Evolutionary conservation across 2,113 vertebrate genomes (phyloP).

Genomic region (Condylura cristata): DNA sequence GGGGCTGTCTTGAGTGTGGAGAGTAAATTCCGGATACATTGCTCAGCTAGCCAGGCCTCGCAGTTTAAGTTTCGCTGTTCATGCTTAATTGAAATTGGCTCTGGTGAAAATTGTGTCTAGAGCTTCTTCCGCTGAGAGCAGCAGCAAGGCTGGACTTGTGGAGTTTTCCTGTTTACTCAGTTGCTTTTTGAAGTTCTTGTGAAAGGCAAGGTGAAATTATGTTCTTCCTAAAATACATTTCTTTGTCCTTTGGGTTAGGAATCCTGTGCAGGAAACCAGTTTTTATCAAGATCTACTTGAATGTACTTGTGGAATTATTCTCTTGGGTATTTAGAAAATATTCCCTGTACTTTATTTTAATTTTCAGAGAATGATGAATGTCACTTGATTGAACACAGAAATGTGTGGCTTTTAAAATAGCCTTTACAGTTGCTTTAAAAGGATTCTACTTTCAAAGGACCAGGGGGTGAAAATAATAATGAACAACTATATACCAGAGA

Average conservation of each 20-base stretch:
- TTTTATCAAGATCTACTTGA: background rate
- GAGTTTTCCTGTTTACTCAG: conserved; percentile 31
- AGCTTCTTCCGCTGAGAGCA: background rate
- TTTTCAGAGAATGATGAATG: background rate
- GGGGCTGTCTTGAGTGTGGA: background rate
- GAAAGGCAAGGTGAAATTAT: background rate
- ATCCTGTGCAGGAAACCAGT: background rate
- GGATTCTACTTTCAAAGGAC: background rate
- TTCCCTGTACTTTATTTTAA: background rate
- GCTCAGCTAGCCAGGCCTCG: background rate
- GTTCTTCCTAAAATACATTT: background rate
- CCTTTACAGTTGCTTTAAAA: background rate
- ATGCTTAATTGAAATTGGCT: background rate
- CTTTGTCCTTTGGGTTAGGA: background rate
- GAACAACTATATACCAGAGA: too few species aligned
- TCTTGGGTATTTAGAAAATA: background rate
- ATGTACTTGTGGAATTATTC: background rate
- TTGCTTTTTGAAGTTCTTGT: conserved; percentile 26
- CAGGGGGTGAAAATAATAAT: too few species aligned
- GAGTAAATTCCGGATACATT: background rate
- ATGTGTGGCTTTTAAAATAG: background rate
- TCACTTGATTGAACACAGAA: background rate
- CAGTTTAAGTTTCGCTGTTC: background rate
- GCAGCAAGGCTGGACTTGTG: background rate
- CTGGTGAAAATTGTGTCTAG: background rate